These are phyloP conservation scores for Melanostoma mellinum DNA, from an alignment of 2,888 invertebrate species.

Conservation along the genomic window DNA sequence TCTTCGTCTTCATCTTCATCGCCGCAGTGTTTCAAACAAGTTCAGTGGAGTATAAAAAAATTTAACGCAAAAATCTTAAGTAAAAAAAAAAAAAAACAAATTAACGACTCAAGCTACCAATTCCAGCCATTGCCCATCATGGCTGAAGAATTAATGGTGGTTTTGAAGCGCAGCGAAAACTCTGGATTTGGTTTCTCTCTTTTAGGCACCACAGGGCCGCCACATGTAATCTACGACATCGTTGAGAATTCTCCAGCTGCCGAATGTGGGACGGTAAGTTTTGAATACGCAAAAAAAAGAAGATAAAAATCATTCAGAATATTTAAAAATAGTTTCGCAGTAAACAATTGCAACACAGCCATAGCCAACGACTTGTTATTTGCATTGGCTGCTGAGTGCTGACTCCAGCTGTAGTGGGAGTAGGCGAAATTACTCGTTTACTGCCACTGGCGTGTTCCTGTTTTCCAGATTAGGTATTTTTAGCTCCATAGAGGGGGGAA, in stretches of 20 bases:
- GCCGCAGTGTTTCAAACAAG: conserved; percentile 63
- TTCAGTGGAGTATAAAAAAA: conserved; percentile 54
- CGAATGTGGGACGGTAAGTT: conserved; percentile 86
- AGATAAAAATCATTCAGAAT: conserved; percentile 12
- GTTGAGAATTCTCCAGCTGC: conserved; percentile 96
- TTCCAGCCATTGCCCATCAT: conserved; percentile 81
- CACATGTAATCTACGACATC: conserved; percentile 96
- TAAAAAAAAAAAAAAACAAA: conserved; percentile 33
- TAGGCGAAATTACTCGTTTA: conserved; percentile 13
- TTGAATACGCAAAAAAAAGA: conserved; percentile 7
- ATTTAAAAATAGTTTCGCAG: conserved; percentile 25
- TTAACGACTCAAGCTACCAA: conserved; percentile 52
- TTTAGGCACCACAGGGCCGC: conserved; percentile 94
- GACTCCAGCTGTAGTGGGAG: conserved; percentile 28
- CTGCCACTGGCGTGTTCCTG: conserved; percentile 39
- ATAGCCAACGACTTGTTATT: neutral
- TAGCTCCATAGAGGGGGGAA: conserved; percentile 42
- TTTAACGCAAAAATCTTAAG: conserved; percentile 17
- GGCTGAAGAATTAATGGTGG: conserved; percentile 95
- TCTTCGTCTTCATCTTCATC: conserved; percentile 28
- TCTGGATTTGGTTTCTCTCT: conserved; percentile 95
- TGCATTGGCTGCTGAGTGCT: too few species aligned
- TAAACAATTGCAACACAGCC: too few species aligned
- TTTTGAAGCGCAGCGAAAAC: conserved; percentile 93
- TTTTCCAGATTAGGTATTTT: conserved; percentile 69